Evolutionary conservation across 2,797 vertebrate genomes (phyloP), one percentile per base, ranked within the genome.

Genomic region (Coranthus polyacanthus): DNA sequence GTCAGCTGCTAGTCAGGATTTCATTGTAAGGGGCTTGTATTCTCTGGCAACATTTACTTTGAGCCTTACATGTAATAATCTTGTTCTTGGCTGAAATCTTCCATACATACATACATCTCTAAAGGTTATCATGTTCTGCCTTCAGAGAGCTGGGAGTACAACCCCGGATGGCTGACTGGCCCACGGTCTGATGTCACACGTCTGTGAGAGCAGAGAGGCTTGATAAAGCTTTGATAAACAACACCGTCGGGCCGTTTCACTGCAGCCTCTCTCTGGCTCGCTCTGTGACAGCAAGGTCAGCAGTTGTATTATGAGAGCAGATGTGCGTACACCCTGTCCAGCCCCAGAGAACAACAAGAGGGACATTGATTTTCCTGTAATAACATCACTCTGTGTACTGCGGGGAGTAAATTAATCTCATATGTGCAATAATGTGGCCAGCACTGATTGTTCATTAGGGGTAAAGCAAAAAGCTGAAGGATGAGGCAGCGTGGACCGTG

Each of bases 301-400:
- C 93, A 91, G 82, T 91, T 90, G 90, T 90, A 92, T 92, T 91
- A 85, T 91, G 89, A 87, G 83, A 90, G 87, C 90, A 92, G 89
- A 92, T 92, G 88, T 89, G 89, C 77, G 73, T 76, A 85, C 88
- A 84, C 85, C 81, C 80, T 78, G 74, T 80, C 75, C 87, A 83
- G 72, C 77, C 82, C 83, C 81, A 71, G 79, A 90, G 82, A 88
- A 91, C 91, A 92, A 93, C 88, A 90, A 81, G 83, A 78, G 88
- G 78, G 58, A 73, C 90, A 94, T 94, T 89, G 93, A 94, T 93
- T 92, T 90, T 82, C 82, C 78, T 86, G 89, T 90, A 91, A 91
- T 91, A 92, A 91, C 92, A 91, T 90, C 90, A 88, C 74, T 90
- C 83, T 60, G 54, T 68, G 82, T 85, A 63, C 87, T 86, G 86